Evolutionary conservation across 2,888 invertebrate genomes (phyloP).

Genomic region (Microchrysa polita): DNA sequence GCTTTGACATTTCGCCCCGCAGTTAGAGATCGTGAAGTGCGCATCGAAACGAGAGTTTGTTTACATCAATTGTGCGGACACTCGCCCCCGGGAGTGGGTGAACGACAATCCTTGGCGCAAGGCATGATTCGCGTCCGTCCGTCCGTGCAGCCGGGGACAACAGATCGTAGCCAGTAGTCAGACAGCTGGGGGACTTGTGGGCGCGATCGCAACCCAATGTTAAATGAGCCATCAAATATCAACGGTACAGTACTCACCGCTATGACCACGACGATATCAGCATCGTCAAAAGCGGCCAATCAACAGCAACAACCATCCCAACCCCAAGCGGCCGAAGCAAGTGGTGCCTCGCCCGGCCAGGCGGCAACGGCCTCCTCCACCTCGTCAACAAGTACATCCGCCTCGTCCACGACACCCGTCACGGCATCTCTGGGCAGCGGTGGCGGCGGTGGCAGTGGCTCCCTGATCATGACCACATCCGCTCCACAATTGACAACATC

Average conservation of each 20-base stretch:
- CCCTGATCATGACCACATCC: slow-evolving; percentile 52
- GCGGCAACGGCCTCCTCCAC: slow-evolving; percentile 50
- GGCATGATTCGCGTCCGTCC: no score
- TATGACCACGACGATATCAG: slow-evolving; percentile 58
- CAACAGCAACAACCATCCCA: slow-evolving; percentile 62
- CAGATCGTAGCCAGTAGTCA: no score
- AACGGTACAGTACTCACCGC: slow-evolving; percentile 40
- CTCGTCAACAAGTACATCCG: slow-evolving; percentile 2
- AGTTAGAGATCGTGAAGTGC: no score
- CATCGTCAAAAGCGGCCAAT: slow-evolving; percentile 61
- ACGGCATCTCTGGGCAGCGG: no score
- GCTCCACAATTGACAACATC: slow-evolving; percentile 53
- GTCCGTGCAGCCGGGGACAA: no score
- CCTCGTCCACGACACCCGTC: not conserved
- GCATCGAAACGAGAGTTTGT: no score
- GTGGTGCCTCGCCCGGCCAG: slow-evolving; percentile 54
- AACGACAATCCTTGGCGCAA: no score
- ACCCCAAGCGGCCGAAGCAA: slow-evolving; percentile 61
- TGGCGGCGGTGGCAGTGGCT: slow-evolving; percentile 16
- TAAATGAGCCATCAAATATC: slow-evolving; percentile 51
- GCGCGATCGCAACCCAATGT: no score
- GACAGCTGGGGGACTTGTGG: no score
- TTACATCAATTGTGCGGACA: no score
- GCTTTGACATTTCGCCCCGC: no score
- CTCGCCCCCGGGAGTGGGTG: no score